These are phyloP conservation scores for Ommatoiulus sabulosus DNA, from an alignment of 2,888 invertebrate species.

Conservation along the genomic window DNA sequence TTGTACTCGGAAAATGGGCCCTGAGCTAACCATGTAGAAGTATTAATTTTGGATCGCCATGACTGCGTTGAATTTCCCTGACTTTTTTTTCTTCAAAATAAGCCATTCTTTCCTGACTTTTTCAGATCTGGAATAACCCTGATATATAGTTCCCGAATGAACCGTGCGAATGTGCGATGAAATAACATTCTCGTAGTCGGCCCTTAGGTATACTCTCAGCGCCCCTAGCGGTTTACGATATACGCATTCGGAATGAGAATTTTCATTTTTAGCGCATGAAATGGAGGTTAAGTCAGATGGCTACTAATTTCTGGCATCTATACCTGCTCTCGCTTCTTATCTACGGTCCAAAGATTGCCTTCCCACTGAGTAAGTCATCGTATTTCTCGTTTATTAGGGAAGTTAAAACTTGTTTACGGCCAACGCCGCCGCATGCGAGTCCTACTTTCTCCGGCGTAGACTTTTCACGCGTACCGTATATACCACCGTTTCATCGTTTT, in stretches of 20 bases:
- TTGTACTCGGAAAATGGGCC: too few species aligned
- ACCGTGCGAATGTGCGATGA: too few species aligned
- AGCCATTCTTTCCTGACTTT: too few species aligned
- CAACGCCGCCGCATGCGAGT: not conserved
- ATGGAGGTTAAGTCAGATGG: not conserved
- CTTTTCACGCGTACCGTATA: not conserved
- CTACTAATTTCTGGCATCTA: not conserved
- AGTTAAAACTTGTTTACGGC: constrained; percentile 30
- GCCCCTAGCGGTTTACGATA: too few species aligned
- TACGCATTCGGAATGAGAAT: not conserved
- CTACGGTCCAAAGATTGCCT: constrained; percentile 12
- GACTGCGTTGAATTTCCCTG: too few species aligned
- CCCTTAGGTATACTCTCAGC: too few species aligned
- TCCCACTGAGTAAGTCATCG: constrained; percentile 40
- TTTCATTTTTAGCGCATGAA: not conserved
- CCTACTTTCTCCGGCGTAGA: not conserved
- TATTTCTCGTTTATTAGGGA: constrained; percentile 37
- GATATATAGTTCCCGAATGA: too few species aligned
- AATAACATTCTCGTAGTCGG: too few species aligned
- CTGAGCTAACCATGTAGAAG: too few species aligned
- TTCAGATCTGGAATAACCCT: too few species aligned
- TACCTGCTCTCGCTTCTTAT: not conserved
- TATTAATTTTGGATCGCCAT: too few species aligned
- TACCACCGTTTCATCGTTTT: not conserved
- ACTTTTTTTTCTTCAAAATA: too few species aligned